Percentiles rank a stretch among this genome's conserved stretches.
Evolutionary conservation across 1,140 invertebrate genomes (phyloP).

Genomic region (Camponotus floridanus): DNA sequence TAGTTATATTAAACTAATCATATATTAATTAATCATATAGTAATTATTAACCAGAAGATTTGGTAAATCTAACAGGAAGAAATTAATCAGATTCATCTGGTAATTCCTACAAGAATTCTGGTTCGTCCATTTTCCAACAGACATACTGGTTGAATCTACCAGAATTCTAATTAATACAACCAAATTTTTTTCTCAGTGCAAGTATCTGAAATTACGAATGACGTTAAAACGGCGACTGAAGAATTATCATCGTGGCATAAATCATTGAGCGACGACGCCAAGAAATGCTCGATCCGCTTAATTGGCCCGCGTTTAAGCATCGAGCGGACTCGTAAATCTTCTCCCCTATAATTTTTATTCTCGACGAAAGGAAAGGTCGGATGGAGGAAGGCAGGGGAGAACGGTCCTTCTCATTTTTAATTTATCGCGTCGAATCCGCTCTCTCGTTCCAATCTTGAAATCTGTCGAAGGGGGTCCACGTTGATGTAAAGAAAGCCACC

Average conservation of each 20-base stretch:
- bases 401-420: constrained; percentile 13
- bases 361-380: background rate
- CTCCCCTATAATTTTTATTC: constrained; percentile 16
- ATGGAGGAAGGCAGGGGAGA: too few species aligned
- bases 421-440: constrained; percentile 17
- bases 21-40: too few species aligned
- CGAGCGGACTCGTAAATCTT: constrained; percentile 42
- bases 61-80: too few species aligned
- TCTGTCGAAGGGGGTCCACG: background rate
- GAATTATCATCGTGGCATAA: constrained; percentile 15
- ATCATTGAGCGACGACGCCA: background rate
- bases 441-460: background rate
- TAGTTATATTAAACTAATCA: too few species aligned
- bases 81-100: too few species aligned
- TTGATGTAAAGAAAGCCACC: background rate
- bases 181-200: too few species aligned
- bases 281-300: constrained; percentile 13
- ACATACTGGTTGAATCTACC: too few species aligned
- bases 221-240: constrained; percentile 7
- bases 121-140: too few species aligned
- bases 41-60: too few species aligned
- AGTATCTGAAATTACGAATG: constrained; percentile 7
- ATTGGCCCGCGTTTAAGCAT: constrained; percentile 38
- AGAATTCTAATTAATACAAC: too few species aligned
- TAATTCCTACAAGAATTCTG: too few species aligned